A percentile compares a stretch with the other conserved stretches of the same genome.
These are phyloP conservation scores for Struthidea cinerea DNA, from an alignment of 2,113 vertebrate genomes.

Conservation along the genomic window DNA sequence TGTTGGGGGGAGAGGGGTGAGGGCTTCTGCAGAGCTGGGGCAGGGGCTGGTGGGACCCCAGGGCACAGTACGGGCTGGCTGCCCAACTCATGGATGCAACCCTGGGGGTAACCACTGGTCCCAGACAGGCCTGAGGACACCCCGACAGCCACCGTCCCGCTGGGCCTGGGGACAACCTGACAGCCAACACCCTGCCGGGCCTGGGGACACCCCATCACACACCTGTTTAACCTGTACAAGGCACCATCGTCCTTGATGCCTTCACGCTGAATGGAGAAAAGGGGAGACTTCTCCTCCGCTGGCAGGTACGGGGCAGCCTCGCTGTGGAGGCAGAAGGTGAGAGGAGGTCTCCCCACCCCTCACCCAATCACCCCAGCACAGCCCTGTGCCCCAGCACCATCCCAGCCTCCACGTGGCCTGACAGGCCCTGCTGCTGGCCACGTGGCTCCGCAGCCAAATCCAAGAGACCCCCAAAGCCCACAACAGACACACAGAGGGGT, in stretches of 20 bases:
- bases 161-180: background rate
- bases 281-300: conserved; percentile 77
- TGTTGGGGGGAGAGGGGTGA: background rate
- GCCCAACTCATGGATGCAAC: background rate
- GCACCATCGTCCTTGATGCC: conserved; percentile 68
- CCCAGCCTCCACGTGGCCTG: background rate
- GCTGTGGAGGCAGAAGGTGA: conserved; percentile 55
- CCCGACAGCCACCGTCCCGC: no score
- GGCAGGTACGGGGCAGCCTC: conserved; percentile 84
- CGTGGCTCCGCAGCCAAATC: background rate
- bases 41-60: background rate
- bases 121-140: background rate
- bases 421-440: background rate
- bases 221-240: conserved; percentile 82
- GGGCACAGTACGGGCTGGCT: rapidly evolving
- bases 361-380: rapidly evolving
- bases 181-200: background rate
- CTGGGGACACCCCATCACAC: background rate
- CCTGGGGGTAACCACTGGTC: no score
- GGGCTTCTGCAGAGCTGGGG: background rate
- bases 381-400: background rate
- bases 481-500: rapidly evolving
- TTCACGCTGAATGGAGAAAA: conserved; percentile 84
- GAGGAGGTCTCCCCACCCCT: background rate
- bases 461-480: background rate